Evolutionary conservation across 2,113 vertebrate species (phyloP).

Genomic region (Phrynosoma platyrhinos): DNA sequence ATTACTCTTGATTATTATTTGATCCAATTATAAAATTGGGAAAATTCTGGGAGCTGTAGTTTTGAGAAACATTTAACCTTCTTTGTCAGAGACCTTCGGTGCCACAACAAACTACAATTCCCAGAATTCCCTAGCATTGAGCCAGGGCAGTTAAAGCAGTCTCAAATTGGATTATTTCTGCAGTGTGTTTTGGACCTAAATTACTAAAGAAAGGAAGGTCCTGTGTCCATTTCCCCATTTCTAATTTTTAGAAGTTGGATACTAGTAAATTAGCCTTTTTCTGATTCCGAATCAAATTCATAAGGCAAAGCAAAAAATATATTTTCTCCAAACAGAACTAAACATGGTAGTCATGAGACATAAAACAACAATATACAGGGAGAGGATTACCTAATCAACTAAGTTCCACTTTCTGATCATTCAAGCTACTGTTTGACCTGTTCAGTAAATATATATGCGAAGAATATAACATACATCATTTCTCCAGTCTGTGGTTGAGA

Average conservation of each 20-base stretch:
- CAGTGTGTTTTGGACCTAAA: too few species aligned
- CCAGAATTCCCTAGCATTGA: too few species aligned
- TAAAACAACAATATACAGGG: neutral
- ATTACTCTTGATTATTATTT: too few species aligned
- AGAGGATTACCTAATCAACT: neutral
- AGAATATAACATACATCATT: neutral
- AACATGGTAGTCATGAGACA: neutral
- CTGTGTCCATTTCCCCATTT: neutral
- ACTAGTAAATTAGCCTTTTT: neutral
- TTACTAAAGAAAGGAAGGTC: neutral
- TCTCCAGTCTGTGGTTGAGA: neutral
- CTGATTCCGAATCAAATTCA: neutral
- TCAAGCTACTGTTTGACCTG: neutral
- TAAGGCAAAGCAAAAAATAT: neutral
- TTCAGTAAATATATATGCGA: neutral
- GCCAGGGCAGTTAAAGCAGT: too few species aligned
- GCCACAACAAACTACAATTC: too few species aligned
- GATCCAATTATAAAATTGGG: too few species aligned
- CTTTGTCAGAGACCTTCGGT: too few species aligned
- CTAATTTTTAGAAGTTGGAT: neutral
- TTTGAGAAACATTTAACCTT: too few species aligned
- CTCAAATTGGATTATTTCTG: too few species aligned
- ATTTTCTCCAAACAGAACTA: neutral
- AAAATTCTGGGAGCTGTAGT: too few species aligned
- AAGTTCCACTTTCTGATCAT: neutral